Conservation (phyloP, 1,140 invertebrate species). For the Atta cephalotes region DNA sequence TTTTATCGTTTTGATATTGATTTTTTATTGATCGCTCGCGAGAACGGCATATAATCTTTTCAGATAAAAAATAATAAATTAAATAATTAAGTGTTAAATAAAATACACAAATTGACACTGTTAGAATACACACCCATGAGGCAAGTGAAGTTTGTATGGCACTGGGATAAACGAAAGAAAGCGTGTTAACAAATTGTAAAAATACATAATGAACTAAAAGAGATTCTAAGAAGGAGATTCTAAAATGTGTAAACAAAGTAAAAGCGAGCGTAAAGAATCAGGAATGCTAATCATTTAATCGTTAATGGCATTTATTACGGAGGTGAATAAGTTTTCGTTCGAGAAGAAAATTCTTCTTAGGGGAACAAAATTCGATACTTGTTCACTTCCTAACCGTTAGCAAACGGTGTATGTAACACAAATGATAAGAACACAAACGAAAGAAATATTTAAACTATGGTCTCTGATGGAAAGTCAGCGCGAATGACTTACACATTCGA, state of each 20-base stretch:
- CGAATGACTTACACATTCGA: conserved; percentile 69
- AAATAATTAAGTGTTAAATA: conserved; percentile 9
- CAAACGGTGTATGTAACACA: conserved; percentile 61
- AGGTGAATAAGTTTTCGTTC: conserved; percentile 68
- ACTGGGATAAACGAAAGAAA: conserved; percentile 77
- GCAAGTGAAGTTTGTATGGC: conserved; percentile 78
- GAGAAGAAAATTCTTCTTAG: conserved; percentile 61
- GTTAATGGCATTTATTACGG: conserved; percentile 69
- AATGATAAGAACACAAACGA: conserved; percentile 59
- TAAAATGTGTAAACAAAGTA: conserved; percentile 47
- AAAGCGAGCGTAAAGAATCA: conserved; percentile 79
- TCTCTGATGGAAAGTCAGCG: conserved; percentile 65
- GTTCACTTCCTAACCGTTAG: conserved; percentile 72
- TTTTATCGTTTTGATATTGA: conserved; percentile 21
- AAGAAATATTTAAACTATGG: conserved; percentile 70
- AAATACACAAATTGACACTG: conserved; percentile 23
- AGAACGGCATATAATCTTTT: conserved; percentile 66
- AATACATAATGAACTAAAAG: conserved; percentile 57
- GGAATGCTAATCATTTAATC: conserved; percentile 71
- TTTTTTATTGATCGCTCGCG: conserved; percentile 73
- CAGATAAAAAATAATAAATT: conserved; percentile 12
- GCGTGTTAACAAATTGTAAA: conserved; percentile 73
- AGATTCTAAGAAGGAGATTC: conserved; percentile 46
- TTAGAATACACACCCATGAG: conserved; percentile 75
- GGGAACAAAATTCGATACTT: conserved; percentile 72